phyloP scores from a whole-genome alignment of 2,888 invertebrate genomes.

The Volucella zonaria region DNA sequence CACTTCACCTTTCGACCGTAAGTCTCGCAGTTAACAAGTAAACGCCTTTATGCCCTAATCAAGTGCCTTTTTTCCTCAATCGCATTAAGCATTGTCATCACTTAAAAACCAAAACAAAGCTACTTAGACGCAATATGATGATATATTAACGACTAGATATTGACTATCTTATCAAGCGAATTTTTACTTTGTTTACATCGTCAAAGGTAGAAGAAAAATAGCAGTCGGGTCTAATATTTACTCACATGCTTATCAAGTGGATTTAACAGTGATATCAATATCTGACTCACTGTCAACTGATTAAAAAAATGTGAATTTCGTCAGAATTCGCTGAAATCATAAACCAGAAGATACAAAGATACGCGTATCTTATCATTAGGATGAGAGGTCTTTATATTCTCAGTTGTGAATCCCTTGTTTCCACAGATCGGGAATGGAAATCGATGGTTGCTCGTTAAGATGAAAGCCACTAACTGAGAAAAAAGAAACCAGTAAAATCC shows the following conservation, averaged over 20 bases:
- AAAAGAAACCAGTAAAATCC: conserved; percentile 23
- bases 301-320: too few relatives aligned
- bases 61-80: too few relatives aligned
- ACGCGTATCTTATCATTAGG: neutral
- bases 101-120: neutral
- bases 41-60: too few relatives aligned
- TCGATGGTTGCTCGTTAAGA: conserved; percentile 21
- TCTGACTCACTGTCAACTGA: too few relatives aligned
- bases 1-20: too few relatives aligned
- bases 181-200: conserved; percentile 29
- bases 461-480: conserved; percentile 39
- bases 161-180: conserved; percentile 40
- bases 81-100: neutral
- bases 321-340: neutral
- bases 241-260: neutral
- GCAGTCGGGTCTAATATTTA: conserved; percentile 26
- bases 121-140: conserved; percentile 14
- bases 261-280: too few relatives aligned
- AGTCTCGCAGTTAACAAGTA: too few relatives aligned
- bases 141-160: conserved; percentile 21
- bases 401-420: neutral
- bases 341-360: neutral
- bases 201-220: neutral
- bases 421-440: neutral
- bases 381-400: conserved; percentile 25